Conservation (phyloP, 2,797 vertebrate species). For the Heteromormyrus szaboi region DNA sequence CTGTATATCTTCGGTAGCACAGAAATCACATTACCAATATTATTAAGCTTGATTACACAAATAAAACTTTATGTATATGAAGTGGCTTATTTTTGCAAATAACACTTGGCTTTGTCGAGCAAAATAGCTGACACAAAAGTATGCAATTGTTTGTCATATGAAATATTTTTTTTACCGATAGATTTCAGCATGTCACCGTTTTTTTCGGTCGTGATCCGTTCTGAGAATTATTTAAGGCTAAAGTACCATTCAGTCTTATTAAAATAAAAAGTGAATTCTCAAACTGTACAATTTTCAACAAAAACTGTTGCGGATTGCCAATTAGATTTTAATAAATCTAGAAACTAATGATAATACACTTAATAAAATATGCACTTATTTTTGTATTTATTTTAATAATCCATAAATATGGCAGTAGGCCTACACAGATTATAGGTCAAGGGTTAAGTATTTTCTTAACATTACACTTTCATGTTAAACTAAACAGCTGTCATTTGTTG, state of each 20-base stretch:
- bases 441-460: background rate
- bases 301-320: background rate
- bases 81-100: background rate
- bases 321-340: background rate
- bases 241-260: background rate
- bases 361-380: background rate
- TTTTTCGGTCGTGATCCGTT: background rate
- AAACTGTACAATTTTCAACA: background rate
- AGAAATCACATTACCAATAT: background rate
- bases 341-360: background rate
- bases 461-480: background rate
- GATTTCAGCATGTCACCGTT: background rate
- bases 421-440: background rate
- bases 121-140: background rate
- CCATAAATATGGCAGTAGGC: background rate
- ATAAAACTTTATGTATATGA: background rate
- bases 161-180: background rate
- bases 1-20: background rate
- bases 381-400: background rate
- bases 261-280: background rate
- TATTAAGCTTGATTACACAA: background rate
- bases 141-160: background rate
- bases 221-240: background rate
- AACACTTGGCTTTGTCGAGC: background rate
- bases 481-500: background rate